Evolutionary conservation across 2,113 vertebrate species (phyloP), one percentile per base, ranked within the genome.

Genomic region (Chelonoidis abingdonii): DNA sequence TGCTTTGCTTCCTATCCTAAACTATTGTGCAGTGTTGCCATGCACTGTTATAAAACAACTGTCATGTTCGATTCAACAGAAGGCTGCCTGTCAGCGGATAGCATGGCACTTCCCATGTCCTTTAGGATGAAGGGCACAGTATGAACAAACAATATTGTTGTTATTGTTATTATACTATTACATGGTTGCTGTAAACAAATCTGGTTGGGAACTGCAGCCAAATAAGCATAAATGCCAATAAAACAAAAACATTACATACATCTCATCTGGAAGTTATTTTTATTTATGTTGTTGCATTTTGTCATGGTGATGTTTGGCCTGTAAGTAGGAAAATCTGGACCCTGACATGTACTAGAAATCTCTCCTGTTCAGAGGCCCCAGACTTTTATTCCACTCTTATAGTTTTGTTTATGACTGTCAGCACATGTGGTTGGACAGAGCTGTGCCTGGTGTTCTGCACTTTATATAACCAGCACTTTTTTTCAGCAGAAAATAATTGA

Each of bases 241-340:
- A 97, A 92, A 96, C 91, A 50, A 97, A 96, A 95, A 94, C 65
- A 95, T 97, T 97, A 96, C 97, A 97, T 97, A 97, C 47, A 90
- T 97, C 95, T 96, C 96, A 96, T 97, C 95, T 97, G 95, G 96
- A 97, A 97, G 41, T 97, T 97, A 97, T 97, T 97, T 94, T 84
- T 97, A 96, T 97, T 97, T 97, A 97, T 97, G 92, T 94, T 96
- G 92, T 82, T 94, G 88, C 88, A 90, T 90, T 96, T 98, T 97
- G 97, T 96, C 97, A 96, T 96, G 96, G 97, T 91, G 89, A 96
- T 91, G 92, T 91, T 96, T 97, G 95, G 95, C 97, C 94, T 90
- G 95, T 95, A 91, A 0, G 38, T 92, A 90, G 95, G 96, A 97
- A 97, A 95, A 92, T 94, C 92, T 97, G 91, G 97, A 96, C 84